Conservation (phyloP, 2,888 invertebrate species). For the Drosophila pseudotalamancana region DNA sequence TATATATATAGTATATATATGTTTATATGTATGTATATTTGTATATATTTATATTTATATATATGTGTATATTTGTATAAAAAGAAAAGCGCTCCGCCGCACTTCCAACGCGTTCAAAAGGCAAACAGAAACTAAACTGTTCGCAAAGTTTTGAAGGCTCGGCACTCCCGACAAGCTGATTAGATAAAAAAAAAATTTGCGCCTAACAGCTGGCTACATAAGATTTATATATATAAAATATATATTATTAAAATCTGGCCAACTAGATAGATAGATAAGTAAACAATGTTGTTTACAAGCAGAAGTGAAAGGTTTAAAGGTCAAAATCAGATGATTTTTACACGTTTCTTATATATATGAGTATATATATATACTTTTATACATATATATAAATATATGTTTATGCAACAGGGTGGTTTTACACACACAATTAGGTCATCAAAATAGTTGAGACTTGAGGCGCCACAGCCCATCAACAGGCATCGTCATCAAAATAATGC, state of each 20-base stretch:
- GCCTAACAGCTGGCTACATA: conserved; percentile 44
- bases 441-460: conserved; percentile 42
- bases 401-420: conserved; percentile 45
- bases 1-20: conserved; percentile 6
- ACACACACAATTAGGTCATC: conserved; percentile 52
- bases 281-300: conserved; percentile 8
- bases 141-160: conserved; percentile 26
- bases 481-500: conserved; percentile 32
- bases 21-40: conserved; percentile 4
- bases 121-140: conserved; percentile 52
- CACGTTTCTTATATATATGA: neutral
- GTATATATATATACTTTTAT: neutral
- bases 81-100: conserved; percentile 23
- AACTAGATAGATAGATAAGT: neutral
- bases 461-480: conserved; percentile 46
- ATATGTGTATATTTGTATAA: conserved; percentile 3
- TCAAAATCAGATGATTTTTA: conserved; percentile 4
- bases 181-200: conserved; percentile 56
- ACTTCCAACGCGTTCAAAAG: conserved; percentile 59
- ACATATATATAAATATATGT: neutral
- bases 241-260: conserved; percentile 9
- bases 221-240: conserved; percentile 6
- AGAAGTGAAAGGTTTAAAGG: conserved; percentile 10
- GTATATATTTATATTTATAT: neutral
- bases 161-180: conserved; percentile 27